A percentile compares a stretch with the other conserved stretches of the same genome.
These are phyloP conservation scores for Cromileptes altivelis DNA, from an alignment of 2,113 vertebrate species.

Conservation along the genomic window DNA sequence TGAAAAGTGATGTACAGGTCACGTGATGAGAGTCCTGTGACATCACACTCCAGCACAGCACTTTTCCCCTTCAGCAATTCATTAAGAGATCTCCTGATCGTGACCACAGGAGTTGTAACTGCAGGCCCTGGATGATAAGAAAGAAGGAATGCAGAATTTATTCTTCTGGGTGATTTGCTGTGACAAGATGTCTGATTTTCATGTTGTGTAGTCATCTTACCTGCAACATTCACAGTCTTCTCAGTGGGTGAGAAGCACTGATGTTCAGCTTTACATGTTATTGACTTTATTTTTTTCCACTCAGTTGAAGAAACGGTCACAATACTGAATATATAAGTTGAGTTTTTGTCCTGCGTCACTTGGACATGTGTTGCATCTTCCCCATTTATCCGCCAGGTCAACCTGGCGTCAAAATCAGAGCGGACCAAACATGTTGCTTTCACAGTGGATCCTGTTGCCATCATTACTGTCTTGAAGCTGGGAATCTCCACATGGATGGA, in stretches of 20 bases:
- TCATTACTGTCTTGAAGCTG: constrained; percentile 58
- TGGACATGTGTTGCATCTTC: accelerated
- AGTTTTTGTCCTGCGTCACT: accelerated
- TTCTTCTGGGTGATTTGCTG: neutral
- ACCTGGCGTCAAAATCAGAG: constrained; percentile 11
- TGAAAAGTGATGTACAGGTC: constrained; percentile 68
- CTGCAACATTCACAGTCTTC: neutral
- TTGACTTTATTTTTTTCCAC: too few relatives aligned
- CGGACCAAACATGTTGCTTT: constrained; percentile 66
- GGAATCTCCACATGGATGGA: constrained; percentile 51
- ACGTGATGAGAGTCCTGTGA: constrained; percentile 56
- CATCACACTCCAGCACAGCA: constrained; percentile 69
- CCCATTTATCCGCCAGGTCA: constrained; percentile 70
- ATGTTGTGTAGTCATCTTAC: constrained; percentile 29
- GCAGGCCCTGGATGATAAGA: constrained; percentile 40
- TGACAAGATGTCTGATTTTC: neutral
- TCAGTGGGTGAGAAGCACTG: neutral
- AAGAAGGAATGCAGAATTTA: neutral
- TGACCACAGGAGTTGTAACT: constrained; percentile 51
- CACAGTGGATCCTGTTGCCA: neutral
- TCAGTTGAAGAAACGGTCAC: too few relatives aligned
- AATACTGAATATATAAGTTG: constrained; percentile 10
- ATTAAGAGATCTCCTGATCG: constrained; percentile 71
- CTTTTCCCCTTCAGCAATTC: constrained; percentile 34
- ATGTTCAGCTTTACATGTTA: too few relatives aligned